A percentile compares a stretch with the other conserved stretches of the same genome.
These are phyloP conservation scores for Pelagia noctiluca DNA, from an alignment of 30 jellyfish, hydroid and myxozoan genomes.

Conservation along the genomic window DNA sequence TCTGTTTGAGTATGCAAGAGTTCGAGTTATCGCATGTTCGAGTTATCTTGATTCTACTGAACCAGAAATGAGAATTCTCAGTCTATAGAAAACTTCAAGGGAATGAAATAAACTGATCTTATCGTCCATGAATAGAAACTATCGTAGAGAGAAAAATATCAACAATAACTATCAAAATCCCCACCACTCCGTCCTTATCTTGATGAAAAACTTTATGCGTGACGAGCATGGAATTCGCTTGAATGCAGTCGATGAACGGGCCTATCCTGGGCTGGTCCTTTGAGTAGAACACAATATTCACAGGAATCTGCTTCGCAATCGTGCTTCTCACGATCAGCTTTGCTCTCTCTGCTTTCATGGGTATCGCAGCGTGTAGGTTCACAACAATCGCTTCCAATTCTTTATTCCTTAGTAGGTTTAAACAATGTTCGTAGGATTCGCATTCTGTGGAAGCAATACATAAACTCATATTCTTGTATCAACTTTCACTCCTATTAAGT, in stretches of 20 bases:
- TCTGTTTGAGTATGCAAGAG: no score
- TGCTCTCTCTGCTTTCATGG: constrained; percentile 24
- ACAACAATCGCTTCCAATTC: constrained; percentile 52
- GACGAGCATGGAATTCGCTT: not conserved
- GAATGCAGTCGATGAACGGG: not conserved
- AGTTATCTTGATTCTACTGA: no score
- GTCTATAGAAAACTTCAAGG: no score
- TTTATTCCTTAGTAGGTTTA: constrained; percentile 18
- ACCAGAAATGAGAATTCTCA: no score
- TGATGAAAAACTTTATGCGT: not conserved
- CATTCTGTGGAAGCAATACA: constrained; percentile 48
- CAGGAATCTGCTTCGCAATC: constrained; percentile 44
- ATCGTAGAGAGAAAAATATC: no score
- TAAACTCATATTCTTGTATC: no score
- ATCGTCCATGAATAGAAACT: no score
- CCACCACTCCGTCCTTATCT: not conserved
- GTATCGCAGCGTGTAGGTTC: constrained; percentile 42
- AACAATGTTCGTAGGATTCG: constrained; percentile 45
- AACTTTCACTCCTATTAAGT: no score
- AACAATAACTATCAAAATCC: no score
- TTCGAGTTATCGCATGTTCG: no score
- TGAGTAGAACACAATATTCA: constrained; percentile 21
- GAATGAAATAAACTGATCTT: no score
- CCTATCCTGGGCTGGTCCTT: not conserved
- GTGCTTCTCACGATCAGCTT: constrained; percentile 26